Conservation (phyloP, 2,888 invertebrate genomes). For the Iselma pallidipennis region DNA sequence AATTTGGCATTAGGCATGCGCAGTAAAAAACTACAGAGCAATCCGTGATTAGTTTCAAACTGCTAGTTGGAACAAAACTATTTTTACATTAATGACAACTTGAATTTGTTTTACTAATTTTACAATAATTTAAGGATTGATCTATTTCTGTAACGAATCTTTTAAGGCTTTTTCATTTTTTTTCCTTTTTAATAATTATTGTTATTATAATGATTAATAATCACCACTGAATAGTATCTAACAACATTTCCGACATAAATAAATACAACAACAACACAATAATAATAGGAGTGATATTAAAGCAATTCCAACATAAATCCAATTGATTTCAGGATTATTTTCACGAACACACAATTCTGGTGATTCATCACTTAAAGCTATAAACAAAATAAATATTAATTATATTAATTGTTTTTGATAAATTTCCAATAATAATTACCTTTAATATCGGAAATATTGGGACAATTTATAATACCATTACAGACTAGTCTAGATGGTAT, state of each 20-base stretch:
- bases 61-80: too few species aligned
- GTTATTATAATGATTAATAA: slow-evolving; percentile 22
- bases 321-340: slow-evolving; percentile 48
- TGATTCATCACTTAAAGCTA: slow-evolving; percentile 70
- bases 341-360: slow-evolving; percentile 67
- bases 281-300: slow-evolving; percentile 44
- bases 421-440: slow-evolving; percentile 52
- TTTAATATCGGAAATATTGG: slow-evolving; percentile 64
- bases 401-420: not conserved
- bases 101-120: too few species aligned
- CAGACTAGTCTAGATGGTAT: slow-evolving; percentile 83
- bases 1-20: too few species aligned
- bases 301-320: slow-evolving; percentile 50
- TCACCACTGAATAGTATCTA: slow-evolving; percentile 37
- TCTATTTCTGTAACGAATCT: too few species aligned
- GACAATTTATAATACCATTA: slow-evolving; percentile 87
- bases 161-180: too few species aligned
- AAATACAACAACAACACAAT: slow-evolving; percentile 52
- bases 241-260: slow-evolving; percentile 51
- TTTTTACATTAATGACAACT: too few species aligned
- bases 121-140: too few species aligned
- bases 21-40: too few species aligned
- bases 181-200: not conserved
- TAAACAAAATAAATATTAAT: slow-evolving; percentile 40
- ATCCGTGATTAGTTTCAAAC: too few species aligned